Conservation (phyloP, 2,888 invertebrate species). For the Caenorhabditis sulstoni region DNA sequence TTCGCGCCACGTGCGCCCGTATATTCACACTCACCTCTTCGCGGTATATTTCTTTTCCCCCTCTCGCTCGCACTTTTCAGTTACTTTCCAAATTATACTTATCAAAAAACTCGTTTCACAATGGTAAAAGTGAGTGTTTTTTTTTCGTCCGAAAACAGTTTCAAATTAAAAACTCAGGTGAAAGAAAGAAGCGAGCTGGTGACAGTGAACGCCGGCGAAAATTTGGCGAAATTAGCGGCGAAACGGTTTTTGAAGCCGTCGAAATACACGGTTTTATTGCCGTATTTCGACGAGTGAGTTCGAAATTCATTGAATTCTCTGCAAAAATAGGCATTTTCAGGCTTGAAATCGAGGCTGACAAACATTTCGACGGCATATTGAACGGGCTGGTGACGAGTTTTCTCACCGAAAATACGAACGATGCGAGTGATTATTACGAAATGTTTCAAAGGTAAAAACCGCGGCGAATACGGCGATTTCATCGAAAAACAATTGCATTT, state of each 20-base stretch:
- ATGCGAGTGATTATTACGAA: not conserved
- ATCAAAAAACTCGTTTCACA: not conserved
- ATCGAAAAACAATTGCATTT: too few species aligned
- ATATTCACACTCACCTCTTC: too few species aligned
- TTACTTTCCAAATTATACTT: too few species aligned
- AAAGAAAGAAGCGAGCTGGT: slow-evolving; percentile 34
- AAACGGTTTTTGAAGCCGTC: slow-evolving; percentile 25
- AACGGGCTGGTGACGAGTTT: slow-evolving; percentile 20
- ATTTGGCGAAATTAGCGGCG: slow-evolving; percentile 27
- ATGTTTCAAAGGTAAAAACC: slow-evolving; percentile 7
- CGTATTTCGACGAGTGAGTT: slow-evolving; percentile 53
- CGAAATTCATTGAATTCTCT: too few species aligned
- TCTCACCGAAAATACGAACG: slow-evolving; percentile 25
- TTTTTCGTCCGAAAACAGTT: not conserved
- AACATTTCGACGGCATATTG: slow-evolving; percentile 22
- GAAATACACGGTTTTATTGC: slow-evolving; percentile 29
- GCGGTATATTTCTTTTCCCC: too few species aligned
- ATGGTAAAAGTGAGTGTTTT: slow-evolving; percentile 4
- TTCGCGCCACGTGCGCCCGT: too few species aligned
- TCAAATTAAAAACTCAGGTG: too few species aligned
- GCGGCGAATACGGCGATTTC: too few species aligned
- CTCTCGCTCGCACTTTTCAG: too few species aligned
- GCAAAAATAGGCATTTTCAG: too few species aligned
- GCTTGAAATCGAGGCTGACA: slow-evolving; percentile 23
- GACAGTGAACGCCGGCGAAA: slow-evolving; percentile 32